phyloP scores from a whole-genome alignment of 2,797 vertebrate genomes.

The Lepus oiostolus region DNA sequence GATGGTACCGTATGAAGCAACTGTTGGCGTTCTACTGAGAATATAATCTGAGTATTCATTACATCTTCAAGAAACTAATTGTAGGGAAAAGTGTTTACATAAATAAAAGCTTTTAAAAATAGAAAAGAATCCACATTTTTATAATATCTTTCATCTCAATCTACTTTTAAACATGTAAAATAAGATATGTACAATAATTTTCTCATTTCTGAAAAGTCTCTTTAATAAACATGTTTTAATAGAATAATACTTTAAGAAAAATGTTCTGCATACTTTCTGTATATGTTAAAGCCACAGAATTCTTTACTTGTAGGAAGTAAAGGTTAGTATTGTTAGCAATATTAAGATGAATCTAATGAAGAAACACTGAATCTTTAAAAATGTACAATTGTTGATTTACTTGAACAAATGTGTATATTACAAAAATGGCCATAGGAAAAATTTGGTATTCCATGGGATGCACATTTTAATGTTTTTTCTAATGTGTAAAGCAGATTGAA shows the following conservation, averaged over 20 bases:
- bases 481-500: not conserved
- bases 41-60: not conserved
- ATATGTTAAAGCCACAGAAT: conserved; percentile 69
- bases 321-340: conserved; percentile 4
- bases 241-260: not conserved
- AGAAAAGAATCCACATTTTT: not conserved
- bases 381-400: conserved; percentile 73
- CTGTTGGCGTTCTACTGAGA: not conserved
- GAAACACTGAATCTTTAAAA: conserved; percentile 33
- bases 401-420: conserved; percentile 48
- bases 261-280: conserved; percentile 63
- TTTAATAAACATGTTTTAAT: not conserved
- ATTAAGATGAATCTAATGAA: conserved; percentile 55
- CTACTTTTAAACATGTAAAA: not conserved
- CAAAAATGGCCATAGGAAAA: conserved; percentile 46
- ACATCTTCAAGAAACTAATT: not conserved
- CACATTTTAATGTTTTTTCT: conserved; percentile 69
- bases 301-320: conserved; percentile 50
- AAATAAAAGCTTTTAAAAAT: not conserved
- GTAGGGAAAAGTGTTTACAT: not conserved
- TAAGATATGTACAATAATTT: too few relatives aligned
- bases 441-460: conserved; percentile 38
- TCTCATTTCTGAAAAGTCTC: not conserved
- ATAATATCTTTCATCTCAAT: not conserved
- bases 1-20: too few relatives aligned